Evolutionary conservation across 53 echinoderm and acorn worm species (phyloP), one percentile per base, ranked within the genome.

Genomic region (Echinarachnius parma): DNA sequence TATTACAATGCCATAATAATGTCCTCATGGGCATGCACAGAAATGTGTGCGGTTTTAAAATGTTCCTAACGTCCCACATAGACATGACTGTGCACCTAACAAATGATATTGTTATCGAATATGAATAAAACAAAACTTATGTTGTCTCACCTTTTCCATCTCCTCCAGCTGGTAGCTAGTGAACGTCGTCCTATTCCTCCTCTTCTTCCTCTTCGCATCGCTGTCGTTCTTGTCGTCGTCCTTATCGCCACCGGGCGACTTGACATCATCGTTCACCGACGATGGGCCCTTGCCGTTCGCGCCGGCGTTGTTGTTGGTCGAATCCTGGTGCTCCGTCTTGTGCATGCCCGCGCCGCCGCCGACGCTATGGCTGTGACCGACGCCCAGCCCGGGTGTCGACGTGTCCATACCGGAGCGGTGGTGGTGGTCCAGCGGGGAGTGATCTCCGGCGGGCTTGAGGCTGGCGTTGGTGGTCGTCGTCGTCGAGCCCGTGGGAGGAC

Each of bases 121-220:
- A n/a, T n/a, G n/a, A 60, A 31, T 34, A 14, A 32, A 34, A 18
- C 29, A 60, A 28, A 31, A 34, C 2, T 36, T 4, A 19, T 21
- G 4, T 26, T 1, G 28, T 59, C 29, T 15, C 24, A 69, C 70
- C 52, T 86, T 84, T 34, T 96, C 96, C 96, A 96, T 96, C 53
- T 96, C 96, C 22, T 96, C 96, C 18, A 96, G 67, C 44, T 96
- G 96, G 75, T 91, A 96, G 52, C 96, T 96, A 5, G 96, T 96
- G 75, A 96, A 96, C 31, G 96, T 96, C 46, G 96, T 96, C 59
- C 96, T 61, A 63, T 96, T 96, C 11, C 96, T 62, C 49, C 96
- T 77, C 77, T 96, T 96, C 83, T 96, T 96, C 75, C 96, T 70
- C 67, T 96, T 96, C 30, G 78, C 85, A 58, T 81, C 90, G 75